Evolutionary conservation across 2,113 vertebrate genomes (phyloP).

Genomic region (Pithys albifrons): DNA sequence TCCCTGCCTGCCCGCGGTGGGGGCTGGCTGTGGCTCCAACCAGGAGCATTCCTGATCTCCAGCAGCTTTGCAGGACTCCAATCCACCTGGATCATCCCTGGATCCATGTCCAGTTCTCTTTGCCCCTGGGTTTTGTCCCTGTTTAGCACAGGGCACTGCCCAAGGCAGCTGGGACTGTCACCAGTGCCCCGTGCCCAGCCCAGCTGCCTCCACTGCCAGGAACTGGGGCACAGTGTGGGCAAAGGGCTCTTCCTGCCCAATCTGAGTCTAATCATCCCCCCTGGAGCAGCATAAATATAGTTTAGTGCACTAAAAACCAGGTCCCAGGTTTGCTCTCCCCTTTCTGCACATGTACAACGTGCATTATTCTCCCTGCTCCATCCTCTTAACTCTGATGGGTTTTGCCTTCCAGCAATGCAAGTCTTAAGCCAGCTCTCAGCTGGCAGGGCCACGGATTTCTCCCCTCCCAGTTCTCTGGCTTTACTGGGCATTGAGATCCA

Average conservation of each 20-base stretch:
- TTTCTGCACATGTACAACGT: fast-evolving
- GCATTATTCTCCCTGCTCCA: neutral
- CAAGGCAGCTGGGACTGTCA: neutral
- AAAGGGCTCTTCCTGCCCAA: neutral
- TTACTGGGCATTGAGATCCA: neutral
- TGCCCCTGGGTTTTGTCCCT: fast-evolving
- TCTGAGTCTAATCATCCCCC: neutral
- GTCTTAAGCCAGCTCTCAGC: neutral
- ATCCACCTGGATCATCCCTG: neutral
- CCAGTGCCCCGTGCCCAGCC: neutral
- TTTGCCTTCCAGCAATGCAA: neutral
- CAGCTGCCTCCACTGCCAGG: neutral
- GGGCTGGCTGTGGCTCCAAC: neutral
- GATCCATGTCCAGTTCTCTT: fast-evolving
- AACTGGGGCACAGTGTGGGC: neutral
- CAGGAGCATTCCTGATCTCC: neutral
- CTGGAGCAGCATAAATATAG: fast-evolving
- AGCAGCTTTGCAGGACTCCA: neutral
- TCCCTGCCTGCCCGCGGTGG: neutral
- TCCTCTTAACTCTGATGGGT: neutral
- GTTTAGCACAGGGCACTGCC: neutral
- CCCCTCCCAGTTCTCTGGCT: neutral
- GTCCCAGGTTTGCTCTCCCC: neutral
- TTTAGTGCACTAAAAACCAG: neutral
- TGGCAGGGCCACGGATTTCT: neutral